A percentile compares a stretch with the other conserved stretches of the same genome.
phyloP scores from a whole-genome alignment of 2,888 invertebrate species.

The Cataglyphis cursor region DNA sequence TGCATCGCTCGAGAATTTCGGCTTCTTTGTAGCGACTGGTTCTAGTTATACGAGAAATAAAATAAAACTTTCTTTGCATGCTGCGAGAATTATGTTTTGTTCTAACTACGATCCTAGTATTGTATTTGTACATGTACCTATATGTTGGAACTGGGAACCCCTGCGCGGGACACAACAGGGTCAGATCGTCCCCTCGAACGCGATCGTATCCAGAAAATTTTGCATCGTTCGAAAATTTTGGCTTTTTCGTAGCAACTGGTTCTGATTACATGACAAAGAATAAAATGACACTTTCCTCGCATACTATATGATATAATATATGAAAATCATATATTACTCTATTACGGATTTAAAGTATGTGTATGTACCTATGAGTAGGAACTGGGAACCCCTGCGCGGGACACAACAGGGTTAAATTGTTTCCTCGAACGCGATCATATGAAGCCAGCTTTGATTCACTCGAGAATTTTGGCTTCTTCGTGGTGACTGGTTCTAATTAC shows the following conservation, averaged over 20 bases:
- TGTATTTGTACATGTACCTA: slow-evolving; percentile 84
- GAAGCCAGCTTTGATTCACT: slow-evolving; percentile 90
- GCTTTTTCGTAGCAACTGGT: slow-evolving; percentile 89
- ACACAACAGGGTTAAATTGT: slow-evolving; percentile 91
- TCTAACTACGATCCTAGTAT: slow-evolving; percentile 44
- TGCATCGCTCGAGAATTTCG: slow-evolving; percentile 90
- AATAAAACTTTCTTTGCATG: slow-evolving; percentile 33
- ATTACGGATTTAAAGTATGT: slow-evolving; percentile 59
- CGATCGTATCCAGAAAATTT: slow-evolving; percentile 91
- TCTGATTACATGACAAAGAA: slow-evolving; percentile 77
- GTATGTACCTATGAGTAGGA: slow-evolving; percentile 88
- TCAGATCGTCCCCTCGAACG: slow-evolving; percentile 89
- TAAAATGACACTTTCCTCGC: background rate
- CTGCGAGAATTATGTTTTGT: slow-evolving; percentile 15
- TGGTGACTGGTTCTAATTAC: slow-evolving; percentile 71
- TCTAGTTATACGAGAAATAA: slow-evolving; percentile 61
- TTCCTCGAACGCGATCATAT: slow-evolving; percentile 89
- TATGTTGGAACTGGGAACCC: slow-evolving; percentile 90
- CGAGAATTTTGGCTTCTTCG: slow-evolving; percentile 89
- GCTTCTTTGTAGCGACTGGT: slow-evolving; percentile 85
- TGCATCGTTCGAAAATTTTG: slow-evolving; percentile 90
- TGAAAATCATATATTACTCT: background rate
- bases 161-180: slow-evolving; percentile 91
- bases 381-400: slow-evolving; percentile 92
- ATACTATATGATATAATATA: background rate